A percentile compares a stretch with the other conserved stretches of the same genome.
Evolutionary conservation across 64 coral and sea anemone genomes (phyloP).

Genomic region (Montipora sp.): DNA sequence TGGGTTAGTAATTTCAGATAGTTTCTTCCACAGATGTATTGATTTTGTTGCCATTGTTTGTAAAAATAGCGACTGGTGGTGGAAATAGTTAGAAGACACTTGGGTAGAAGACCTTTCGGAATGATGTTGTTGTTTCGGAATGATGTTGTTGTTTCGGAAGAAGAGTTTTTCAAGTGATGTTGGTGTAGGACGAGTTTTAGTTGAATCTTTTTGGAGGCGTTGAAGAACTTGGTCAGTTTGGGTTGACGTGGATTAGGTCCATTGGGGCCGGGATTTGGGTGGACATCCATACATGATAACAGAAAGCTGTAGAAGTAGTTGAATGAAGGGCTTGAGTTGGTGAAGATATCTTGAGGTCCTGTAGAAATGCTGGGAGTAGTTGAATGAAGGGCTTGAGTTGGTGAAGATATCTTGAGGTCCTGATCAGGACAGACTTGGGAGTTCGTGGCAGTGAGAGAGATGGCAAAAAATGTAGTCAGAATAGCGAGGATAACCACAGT

Average conservation of each 20-base stretch:
- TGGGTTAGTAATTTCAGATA: not conserved
- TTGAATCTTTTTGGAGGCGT: constrained; percentile 10
- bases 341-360: not conserved
- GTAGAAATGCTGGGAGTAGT: not conserved
- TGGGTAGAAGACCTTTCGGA: constrained; percentile 14
- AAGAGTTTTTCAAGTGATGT: constrained; percentile 24
- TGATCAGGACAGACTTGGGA: not conserved
- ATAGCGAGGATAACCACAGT: too few relatives aligned
- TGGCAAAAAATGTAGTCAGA: too few relatives aligned
- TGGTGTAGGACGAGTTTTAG: constrained; percentile 12
- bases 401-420: too few relatives aligned
- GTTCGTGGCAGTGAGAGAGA: too few relatives aligned
- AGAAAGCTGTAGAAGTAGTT: not conserved
- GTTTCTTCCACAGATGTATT: not conserved
- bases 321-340: not conserved
- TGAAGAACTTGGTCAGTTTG: constrained; percentile 22
- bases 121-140: constrained; percentile 25
- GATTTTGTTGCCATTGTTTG: constrained; percentile 18
- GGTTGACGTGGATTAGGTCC: not conserved
- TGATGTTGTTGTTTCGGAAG: too few relatives aligned
- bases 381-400: too few relatives aligned
- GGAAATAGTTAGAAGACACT: not conserved
- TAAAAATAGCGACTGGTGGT: constrained; percentile 16
- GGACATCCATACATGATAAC: not conserved
- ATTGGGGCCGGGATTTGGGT: not conserved